phyloP scores from a whole-genome alignment of 2,888 invertebrate genomes.

The Cyclophora albipunctata region DNA sequence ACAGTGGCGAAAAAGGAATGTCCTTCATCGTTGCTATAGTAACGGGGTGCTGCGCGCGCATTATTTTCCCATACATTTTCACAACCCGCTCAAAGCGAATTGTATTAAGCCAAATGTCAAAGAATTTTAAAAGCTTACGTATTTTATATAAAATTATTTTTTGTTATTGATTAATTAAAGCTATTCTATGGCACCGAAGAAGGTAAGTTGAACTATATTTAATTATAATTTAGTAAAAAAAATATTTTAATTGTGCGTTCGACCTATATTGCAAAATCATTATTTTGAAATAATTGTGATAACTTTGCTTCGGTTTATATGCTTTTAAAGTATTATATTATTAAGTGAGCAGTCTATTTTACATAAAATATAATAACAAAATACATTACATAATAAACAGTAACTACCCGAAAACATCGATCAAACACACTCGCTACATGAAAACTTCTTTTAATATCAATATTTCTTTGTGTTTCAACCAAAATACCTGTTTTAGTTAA shows the following conservation, averaged over 20 bases:
- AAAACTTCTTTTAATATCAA: too few species aligned
- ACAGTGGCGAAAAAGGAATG: conserved; percentile 7
- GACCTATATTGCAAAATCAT: too few species aligned
- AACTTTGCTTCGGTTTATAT: too few species aligned
- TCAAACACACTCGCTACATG: too few species aligned
- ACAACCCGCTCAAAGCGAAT: conserved; percentile 29
- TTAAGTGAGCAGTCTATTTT: neutral
- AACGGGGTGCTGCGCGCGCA: conserved; percentile 62
- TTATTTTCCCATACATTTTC: conserved; percentile 6
- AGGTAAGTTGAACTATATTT: conserved; percentile 38
- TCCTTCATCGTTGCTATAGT: conserved; percentile 42
- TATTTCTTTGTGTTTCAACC: too few species aligned
- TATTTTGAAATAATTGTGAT: too few species aligned
- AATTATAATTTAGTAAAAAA: conserved; percentile 2
- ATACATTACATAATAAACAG: too few species aligned
- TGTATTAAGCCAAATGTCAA: conserved; percentile 44
- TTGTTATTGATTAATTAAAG: conserved; percentile 11
- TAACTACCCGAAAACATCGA: too few species aligned
- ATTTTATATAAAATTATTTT: conserved; percentile 16
- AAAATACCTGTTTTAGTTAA: too few species aligned
- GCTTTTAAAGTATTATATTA: too few species aligned
- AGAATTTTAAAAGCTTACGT: conserved; percentile 30
- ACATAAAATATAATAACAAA: neutral
- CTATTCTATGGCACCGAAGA: conserved; percentile 57
- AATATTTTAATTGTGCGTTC: too few species aligned